Evolutionary conservation across 2,888 invertebrate species (phyloP).

Genomic region (Rhamnusium bicolor): DNA sequence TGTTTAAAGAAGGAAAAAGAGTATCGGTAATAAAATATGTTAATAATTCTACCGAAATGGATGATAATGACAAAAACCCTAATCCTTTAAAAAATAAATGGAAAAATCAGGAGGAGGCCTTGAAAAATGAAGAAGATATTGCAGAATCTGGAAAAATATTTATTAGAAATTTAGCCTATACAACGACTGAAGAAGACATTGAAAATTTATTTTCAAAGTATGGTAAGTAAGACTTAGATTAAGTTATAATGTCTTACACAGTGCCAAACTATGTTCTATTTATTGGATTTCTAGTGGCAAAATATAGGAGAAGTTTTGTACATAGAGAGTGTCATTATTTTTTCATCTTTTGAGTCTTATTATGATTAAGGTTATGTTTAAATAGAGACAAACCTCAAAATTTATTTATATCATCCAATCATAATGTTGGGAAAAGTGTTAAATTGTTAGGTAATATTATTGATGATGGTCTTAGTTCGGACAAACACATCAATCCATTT

Average conservation of each 20-base stretch:
- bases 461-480: no score
- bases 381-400: no score
- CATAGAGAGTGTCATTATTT: no score
- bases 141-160: slow-evolving; percentile 95
- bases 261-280: no score
- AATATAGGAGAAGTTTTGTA: no score
- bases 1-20: slow-evolving; percentile 64
- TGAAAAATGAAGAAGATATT: slow-evolving; percentile 84
- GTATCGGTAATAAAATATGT: slow-evolving; percentile 63
- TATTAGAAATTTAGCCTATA: slow-evolving; percentile 91
- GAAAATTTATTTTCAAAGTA: slow-evolving; percentile 86
- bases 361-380: no score
- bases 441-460: no score
- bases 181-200: slow-evolving; percentile 88
- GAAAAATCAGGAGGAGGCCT: slow-evolving; percentile 76
- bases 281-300: neutral
- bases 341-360: no score
- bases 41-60: slow-evolving; percentile 59
- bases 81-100: slow-evolving; percentile 72
- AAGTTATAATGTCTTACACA: neutral
- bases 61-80: slow-evolving; percentile 52
- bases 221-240: slow-evolving; percentile 74
- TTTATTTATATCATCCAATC: no score
- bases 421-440: no score
- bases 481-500: no score